Conservation (phyloP, 2,888 invertebrate species). For the Vesta saturnalis region DNA sequence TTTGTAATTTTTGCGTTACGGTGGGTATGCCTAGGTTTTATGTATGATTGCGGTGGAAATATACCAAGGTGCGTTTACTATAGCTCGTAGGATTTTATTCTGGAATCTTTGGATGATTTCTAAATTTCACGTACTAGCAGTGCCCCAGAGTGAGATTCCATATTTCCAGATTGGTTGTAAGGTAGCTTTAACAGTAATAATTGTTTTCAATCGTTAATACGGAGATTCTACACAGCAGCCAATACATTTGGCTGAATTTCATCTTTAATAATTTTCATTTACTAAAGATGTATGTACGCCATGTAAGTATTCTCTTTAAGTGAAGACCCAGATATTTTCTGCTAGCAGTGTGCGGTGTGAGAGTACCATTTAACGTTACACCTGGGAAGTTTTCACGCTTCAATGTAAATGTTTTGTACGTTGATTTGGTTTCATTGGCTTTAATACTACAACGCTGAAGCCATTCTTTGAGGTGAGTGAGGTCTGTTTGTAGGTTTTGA, state of each 20-base stretch:
- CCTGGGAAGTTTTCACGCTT: neutral
- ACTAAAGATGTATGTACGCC: neutral
- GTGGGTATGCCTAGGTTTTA: neutral
- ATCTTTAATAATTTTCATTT: too few relatives aligned
- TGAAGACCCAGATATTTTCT: neutral
- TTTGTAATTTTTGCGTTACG: neutral
- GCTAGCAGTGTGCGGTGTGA: neutral
- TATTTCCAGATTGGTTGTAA: conserved; percentile 13
- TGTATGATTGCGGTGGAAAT: too few relatives aligned
- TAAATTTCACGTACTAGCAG: conserved; percentile 1
- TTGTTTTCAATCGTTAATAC: too few relatives aligned
- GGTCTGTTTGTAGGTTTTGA: neutral
- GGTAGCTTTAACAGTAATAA: conserved; percentile 3
- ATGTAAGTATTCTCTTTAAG: conserved; percentile 2
- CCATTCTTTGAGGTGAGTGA: conserved; percentile 2
- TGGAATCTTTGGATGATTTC: neutral
- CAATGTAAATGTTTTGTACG: neutral
- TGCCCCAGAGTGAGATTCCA: conserved; percentile 1
- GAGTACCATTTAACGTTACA: conserved; percentile 10
- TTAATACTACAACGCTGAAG: neutral
- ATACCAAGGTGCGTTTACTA: neutral
- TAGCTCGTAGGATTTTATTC: neutral
- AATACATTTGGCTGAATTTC: too few relatives aligned
- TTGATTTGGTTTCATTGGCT: neutral
- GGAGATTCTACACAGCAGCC: too few relatives aligned